These are phyloP conservation scores for Sesia apiformis DNA, from an alignment of 2,888 invertebrate species.

Conservation along the genomic window DNA sequence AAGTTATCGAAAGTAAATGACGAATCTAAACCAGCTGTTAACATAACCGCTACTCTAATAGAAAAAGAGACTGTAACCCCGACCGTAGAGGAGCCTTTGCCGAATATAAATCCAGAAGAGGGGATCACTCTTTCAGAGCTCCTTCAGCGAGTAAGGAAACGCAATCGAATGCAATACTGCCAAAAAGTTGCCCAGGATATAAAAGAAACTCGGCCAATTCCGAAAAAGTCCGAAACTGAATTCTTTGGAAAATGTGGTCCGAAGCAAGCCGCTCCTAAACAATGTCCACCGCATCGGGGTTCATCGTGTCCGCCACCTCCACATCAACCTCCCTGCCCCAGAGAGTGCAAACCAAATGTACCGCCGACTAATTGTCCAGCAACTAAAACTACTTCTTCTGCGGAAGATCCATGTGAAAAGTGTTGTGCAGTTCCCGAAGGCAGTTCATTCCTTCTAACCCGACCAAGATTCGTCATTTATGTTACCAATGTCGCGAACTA, in stretches of 20 bases:
- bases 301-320: constrained; percentile 11
- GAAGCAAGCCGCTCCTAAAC: not conserved
- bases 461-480: not conserved
- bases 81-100: not conserved
- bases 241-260: constrained; percentile 14
- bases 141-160: constrained; percentile 29
- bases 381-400: constrained; percentile 8
- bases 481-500: not conserved
- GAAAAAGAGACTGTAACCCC: not conserved
- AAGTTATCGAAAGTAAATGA: not conserved
- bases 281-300: not conserved
- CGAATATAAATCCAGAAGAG: not conserved
- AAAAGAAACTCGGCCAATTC: constrained; percentile 8
- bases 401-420: constrained; percentile 9
- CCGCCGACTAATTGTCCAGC: constrained; percentile 9
- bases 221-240: not conserved
- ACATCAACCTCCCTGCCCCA: constrained; percentile 13
- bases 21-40: not conserved
- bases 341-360: constrained; percentile 9
- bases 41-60: not conserved
- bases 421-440: not conserved
- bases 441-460: not conserved
- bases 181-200: constrained; percentile 4
- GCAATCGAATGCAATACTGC: constrained; percentile 22
- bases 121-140: constrained; percentile 31